Percentiles rank a stretch among this genome's conserved stretches.
phyloP scores from a whole-genome alignment of 1,140 invertebrate genomes.

The Tetramorium simillimum region DNA sequence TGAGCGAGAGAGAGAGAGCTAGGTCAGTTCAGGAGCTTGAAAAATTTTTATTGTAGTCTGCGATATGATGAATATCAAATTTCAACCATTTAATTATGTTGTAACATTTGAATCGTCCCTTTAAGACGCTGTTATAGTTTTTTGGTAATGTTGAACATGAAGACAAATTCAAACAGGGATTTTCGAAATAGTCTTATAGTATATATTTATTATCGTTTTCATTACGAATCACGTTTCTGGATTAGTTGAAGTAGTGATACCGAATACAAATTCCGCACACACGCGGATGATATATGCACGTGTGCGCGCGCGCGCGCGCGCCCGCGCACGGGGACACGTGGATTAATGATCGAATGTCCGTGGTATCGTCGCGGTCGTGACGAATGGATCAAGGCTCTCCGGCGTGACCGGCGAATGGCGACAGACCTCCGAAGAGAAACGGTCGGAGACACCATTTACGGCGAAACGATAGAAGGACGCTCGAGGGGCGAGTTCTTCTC shows the following conservation, averaged over 20 bases:
- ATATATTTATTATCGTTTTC: neutral
- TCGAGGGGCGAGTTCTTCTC: slow-evolving; percentile 41
- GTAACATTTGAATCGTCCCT: too few species aligned
- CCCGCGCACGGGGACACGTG: neutral
- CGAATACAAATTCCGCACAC: neutral
- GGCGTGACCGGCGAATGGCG: slow-evolving; percentile 31
- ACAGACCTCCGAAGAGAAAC: slow-evolving; percentile 49
- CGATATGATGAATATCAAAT: neutral
- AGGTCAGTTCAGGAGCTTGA: neutral
- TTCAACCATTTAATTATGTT: neutral
- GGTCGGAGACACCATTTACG: slow-evolving; percentile 43
- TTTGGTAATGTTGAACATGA: neutral
- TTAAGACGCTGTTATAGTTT: neutral
- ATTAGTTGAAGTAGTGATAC: neutral
- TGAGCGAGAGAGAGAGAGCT: neutral
- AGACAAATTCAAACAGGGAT: neutral
- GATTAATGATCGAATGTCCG: slow-evolving; percentile 53
- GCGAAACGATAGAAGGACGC: slow-evolving; percentile 44
- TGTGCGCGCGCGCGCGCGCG: neutral
- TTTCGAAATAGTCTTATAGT: neutral
- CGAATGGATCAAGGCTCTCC: slow-evolving; percentile 41
- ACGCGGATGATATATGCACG: neutral
- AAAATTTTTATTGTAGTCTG: neutral
- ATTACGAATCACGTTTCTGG: neutral
- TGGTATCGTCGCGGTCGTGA: slow-evolving; percentile 38